Conservation (phyloP, 2,797 vertebrate species). For the Hirundo rustica region DNA sequence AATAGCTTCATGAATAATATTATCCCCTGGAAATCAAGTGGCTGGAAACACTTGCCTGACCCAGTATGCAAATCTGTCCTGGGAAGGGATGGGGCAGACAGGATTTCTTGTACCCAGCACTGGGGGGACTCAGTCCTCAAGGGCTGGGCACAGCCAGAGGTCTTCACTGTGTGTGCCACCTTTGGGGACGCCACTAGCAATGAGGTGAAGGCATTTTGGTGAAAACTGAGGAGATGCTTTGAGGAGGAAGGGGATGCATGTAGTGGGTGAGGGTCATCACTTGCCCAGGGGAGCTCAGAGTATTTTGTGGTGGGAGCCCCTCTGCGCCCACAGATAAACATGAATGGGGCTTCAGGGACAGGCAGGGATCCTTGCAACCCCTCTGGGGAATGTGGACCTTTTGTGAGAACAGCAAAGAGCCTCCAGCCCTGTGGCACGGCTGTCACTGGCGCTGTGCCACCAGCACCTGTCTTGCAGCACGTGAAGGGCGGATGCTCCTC, state of each 20-base stretch:
- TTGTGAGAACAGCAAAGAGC: not conserved
- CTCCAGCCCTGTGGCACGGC: accelerated
- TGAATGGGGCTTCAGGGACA: not conserved
- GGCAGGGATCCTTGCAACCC: not conserved
- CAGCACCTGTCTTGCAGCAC: not conserved
- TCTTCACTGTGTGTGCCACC: not conserved
- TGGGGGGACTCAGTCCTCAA: not conserved
- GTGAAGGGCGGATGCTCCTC: not conserved
- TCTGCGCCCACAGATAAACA: accelerated
- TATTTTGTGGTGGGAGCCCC: not conserved
- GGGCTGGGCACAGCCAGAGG: not conserved
- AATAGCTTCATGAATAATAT: slow-evolving; percentile 10
- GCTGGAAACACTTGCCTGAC: slow-evolving; percentile 26
- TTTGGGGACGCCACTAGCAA: not conserved
- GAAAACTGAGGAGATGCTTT: not conserved
- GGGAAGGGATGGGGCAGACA: not conserved
- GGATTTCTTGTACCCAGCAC: not conserved
- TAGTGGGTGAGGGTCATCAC: not conserved
- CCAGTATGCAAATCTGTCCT: slow-evolving; percentile 53
- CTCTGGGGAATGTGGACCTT: not conserved
- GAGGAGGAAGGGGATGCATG: not conserved
- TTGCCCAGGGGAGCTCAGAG: not conserved
- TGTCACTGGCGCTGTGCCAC: accelerated
- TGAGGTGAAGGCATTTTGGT: not conserved
- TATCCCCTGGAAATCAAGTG: slow-evolving; percentile 26